Evolutionary conservation across 2,888 invertebrate genomes (phyloP), one percentile per base, ranked within the genome.

Genomic region (Dysmachus trigonus): DNA sequence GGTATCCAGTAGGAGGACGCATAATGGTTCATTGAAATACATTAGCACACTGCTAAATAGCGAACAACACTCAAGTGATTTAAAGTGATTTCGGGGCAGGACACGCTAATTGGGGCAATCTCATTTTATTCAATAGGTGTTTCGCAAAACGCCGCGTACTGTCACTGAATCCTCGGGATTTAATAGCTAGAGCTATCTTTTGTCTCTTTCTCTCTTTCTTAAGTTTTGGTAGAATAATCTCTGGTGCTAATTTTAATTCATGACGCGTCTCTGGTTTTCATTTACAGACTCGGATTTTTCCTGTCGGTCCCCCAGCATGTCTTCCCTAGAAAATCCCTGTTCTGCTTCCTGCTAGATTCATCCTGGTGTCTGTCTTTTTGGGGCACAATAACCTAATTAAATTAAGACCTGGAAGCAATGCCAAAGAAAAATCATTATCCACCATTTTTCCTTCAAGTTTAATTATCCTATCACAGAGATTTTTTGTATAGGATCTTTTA

Each of bases 401-500:
- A 85, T 85, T 79, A 85, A 85, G 85, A 77, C 38, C 38, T 10
- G 71, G 71, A 53, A 79, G 33, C 33, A 27, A 79, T 77, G 38
- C 77, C 41, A 79, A 72, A 53, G 62, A 81, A 86, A 86, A 86
- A 86, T 82, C 73, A 86, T 86, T 82, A 86, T 86, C 82, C 81
- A 86, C 86, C 86, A 86, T 86, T 86, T 86, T 86, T 83, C 86
- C 83, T 86, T 83, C 76, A 53, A 86, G 86, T 86, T 86, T 86
- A 86, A 86, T 86, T 86, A 86, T 86, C 83, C 84, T 84, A 86
- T 83, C 86, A 86, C 86, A 86, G 86, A 86, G 85, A 85, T 83
- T 83, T 86, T 86, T 86, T 86, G 85, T 85, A 74, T 85, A 85
- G 51, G 76, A 74, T 76, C 74, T 51, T 51, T 77, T 62, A 31